Evolutionary conservation across 2,888 invertebrate species (phyloP), one percentile per base, ranked within the genome.

Genomic region (Torymus auratus): DNA sequence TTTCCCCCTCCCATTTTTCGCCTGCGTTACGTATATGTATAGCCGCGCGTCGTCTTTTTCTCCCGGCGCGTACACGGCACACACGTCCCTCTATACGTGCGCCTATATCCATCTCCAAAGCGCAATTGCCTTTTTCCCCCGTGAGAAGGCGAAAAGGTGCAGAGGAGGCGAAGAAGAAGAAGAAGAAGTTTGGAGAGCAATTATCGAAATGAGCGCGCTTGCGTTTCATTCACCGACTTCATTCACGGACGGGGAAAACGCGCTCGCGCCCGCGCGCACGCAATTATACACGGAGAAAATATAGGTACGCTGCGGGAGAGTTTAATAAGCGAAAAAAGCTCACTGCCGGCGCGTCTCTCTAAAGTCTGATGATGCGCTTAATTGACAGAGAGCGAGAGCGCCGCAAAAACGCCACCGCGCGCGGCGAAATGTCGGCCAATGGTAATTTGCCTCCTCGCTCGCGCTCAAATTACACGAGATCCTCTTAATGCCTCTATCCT

Each of bases 311-410:
- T n/a, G n/a, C 5, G 2, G 28, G 55, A 23, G 64, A 58, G 58
- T 69, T 71, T 80, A 75, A 75, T 75, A 65, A 69, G 71, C 60
- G 75, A 52, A 75, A 75, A 75, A 67, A 67, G 23, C 56, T 60
- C 50, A 10, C 41, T 41, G 41, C 41, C 41, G 41, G 41, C 41
- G 7, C 41, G 41, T 41, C 41, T 41, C 41, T 41, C 41, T 41
- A 41, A 23, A 52, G 60, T 12, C 23, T 12, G 61, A 72, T 5
- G 23, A 28, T 67, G 52, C 17, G 73, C n/a, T 5, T 23, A 73
- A 73, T 65, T 67, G 75, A 61, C 68, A 17, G 67, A 41, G 50
- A 5, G 55, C 28, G 23, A 13, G 72, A n/a, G 53, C 10, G 61
- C 13, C 0, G 17, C 14, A 72, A 72, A 78, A 78, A 28, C 12